A percentile compares a stretch with the other conserved stretches of the same genome.
Conservation (phyloP, 2,888 invertebrate species). For the Coenonympha arcania region DNA sequence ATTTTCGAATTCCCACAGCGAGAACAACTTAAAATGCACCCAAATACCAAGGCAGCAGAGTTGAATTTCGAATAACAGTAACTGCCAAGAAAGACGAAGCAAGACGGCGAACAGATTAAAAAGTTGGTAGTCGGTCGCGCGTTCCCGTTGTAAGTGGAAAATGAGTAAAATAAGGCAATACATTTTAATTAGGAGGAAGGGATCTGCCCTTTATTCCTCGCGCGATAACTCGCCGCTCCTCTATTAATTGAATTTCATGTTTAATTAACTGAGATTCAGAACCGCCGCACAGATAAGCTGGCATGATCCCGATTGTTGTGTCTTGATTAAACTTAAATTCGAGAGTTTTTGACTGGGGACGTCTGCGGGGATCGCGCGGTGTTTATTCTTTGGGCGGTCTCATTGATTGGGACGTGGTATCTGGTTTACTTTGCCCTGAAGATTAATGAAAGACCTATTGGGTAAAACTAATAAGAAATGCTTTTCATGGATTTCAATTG, state of each 20-base stretch:
- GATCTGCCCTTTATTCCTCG: constrained; percentile 68
- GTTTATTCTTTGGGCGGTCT: constrained; percentile 20
- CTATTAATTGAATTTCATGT: constrained; percentile 75
- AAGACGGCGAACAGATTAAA: constrained; percentile 67
- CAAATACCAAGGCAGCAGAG: constrained; percentile 17
- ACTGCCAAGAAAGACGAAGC: constrained; percentile 48
- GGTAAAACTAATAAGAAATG: too few species aligned
- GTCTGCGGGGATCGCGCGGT: constrained; percentile 18
- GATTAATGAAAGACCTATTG: too few species aligned
- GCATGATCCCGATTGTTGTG: constrained; percentile 52
- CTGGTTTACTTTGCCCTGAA: constrained; percentile 14
- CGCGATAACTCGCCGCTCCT: constrained; percentile 68
- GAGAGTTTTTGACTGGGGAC: constrained; percentile 42
- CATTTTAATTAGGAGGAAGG: constrained; percentile 74
- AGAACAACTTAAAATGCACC: constrained; percentile 31
- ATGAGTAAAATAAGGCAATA: constrained; percentile 75
- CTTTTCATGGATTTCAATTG: too few species aligned
- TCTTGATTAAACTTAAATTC: constrained; percentile 49
- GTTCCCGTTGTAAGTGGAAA: constrained; percentile 73
- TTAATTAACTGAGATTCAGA: constrained; percentile 60
- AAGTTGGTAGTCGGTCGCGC: constrained; percentile 70
- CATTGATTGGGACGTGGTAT: constrained; percentile 17
- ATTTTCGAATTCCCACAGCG: constrained; percentile 38
- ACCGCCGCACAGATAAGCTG: constrained; percentile 58
- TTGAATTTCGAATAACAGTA: constrained; percentile 23